Percentiles rank a stretch among this genome's conserved stretches.
Conservation (phyloP, 2,113 vertebrate species). For the Neofelis nebulosa region DNA sequence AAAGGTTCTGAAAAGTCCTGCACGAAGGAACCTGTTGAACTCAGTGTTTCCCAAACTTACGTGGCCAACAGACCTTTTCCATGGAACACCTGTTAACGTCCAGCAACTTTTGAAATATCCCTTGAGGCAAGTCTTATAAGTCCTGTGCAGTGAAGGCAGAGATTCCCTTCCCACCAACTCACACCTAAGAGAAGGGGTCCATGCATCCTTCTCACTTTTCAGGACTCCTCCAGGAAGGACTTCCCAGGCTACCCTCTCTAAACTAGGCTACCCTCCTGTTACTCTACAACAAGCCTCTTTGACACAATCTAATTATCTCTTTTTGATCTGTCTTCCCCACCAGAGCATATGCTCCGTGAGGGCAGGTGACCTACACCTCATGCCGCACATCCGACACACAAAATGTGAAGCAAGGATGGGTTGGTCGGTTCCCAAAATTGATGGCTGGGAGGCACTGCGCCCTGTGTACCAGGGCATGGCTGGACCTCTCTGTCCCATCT, state of each 20-base stretch:
- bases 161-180: background rate
- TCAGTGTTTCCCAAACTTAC: background rate
- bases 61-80: background rate
- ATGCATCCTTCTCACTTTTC: background rate
- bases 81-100: rapidly evolving
- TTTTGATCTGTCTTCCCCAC: background rate
- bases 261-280: background rate
- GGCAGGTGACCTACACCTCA: background rate
- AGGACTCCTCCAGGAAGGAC: background rate
- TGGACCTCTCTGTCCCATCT: too few relatives aligned
- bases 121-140: background rate
- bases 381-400: background rate
- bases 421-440: background rate
- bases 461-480: rapidly evolving
- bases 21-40: background rate
- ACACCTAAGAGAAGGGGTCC: background rate
- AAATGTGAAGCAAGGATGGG: background rate
- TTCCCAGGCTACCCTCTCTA: background rate
- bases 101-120: background rate
- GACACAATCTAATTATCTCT: background rate
- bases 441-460: too few relatives aligned
- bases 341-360: background rate
- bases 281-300: background rate
- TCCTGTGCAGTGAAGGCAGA: background rate
- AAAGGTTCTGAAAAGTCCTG: background rate